phyloP scores from a whole-genome alignment of 2,113 vertebrate species.

The Monopterus albus region DNA sequence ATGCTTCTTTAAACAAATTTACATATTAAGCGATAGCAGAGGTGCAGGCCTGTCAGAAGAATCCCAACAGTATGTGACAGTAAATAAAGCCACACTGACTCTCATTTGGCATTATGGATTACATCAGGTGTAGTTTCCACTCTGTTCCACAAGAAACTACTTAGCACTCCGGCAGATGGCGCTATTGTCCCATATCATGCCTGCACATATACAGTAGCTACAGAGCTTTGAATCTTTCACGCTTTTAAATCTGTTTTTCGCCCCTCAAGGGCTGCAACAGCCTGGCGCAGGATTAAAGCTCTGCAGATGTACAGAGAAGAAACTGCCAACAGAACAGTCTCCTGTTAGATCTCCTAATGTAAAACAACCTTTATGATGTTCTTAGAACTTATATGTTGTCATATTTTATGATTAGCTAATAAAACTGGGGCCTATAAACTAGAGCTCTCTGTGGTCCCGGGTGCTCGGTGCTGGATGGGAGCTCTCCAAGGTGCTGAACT shows the following conservation, averaged over 20 bases:
- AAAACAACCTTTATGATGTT: fast-evolving
- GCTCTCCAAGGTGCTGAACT: conserved; percentile 77
- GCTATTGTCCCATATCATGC: not conserved
- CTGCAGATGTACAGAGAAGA: not conserved
- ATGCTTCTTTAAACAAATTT: too few species aligned
- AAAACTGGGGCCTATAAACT: not conserved
- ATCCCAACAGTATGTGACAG: not conserved
- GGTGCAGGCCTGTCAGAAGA: too few species aligned
- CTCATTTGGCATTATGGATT: not conserved
- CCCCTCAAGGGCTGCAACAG: not conserved
- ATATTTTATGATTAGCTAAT: not conserved
- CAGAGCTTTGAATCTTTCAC: not conserved
- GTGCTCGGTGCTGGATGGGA: conserved; percentile 32
- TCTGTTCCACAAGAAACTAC: not conserved
- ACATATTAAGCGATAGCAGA: too few species aligned
- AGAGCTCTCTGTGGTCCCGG: conserved; percentile 13
- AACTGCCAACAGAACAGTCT: not conserved
- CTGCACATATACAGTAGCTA: not conserved
- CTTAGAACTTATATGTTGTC: not conserved
- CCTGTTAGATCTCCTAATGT: too few species aligned
- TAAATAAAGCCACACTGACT: not conserved
- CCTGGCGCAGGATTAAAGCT: not conserved
- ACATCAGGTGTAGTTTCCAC: not conserved
- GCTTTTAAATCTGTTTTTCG: not conserved
- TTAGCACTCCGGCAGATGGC: conserved; percentile 55